Evolutionary conservation across 1,140 invertebrate species (phyloP).

Genomic region (Drosophila aff.): DNA sequence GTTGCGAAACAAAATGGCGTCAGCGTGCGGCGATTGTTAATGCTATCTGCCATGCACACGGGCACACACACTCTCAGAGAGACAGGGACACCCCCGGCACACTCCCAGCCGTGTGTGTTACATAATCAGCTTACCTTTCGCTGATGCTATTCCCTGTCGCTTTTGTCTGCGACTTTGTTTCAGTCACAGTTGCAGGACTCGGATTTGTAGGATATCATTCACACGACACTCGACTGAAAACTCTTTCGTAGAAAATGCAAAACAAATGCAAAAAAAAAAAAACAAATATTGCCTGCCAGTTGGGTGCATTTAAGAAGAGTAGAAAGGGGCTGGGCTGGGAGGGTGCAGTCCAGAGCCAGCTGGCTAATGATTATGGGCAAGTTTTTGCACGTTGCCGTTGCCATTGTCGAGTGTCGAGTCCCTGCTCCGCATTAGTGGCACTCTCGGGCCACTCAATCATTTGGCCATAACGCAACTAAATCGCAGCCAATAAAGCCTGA

Average conservation of each 20-base stretch:
- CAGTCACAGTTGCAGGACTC: constrained; percentile 42
- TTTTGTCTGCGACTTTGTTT: constrained; percentile 54
- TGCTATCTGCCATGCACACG: constrained; percentile 54
- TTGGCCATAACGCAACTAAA: constrained; percentile 55
- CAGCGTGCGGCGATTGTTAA: constrained; percentile 66
- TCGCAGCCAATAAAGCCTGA: constrained; percentile 46
- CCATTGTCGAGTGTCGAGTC: constrained; percentile 22
- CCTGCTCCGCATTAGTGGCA: constrained; percentile 38
- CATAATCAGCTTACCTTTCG: constrained; percentile 77
- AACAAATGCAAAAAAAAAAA: constrained; percentile 1
- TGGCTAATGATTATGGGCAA: constrained; percentile 39
- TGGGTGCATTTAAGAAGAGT: background rate
- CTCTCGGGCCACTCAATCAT: constrained; percentile 55
- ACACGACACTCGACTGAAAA: constrained; percentile 19
- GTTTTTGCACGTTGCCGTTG: constrained; percentile 25
- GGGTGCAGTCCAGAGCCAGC: constrained; percentile 1
- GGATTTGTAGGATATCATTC: constrained; percentile 67
- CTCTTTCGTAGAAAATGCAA: constrained; percentile 9
- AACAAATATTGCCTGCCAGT: constrained; percentile 1
- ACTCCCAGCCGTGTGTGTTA: constrained; percentile 36
- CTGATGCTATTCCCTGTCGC: constrained; percentile 30
- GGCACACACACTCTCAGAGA: background rate
- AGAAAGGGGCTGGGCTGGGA: background rate
- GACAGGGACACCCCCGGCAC: too few species aligned
- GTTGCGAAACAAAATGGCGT: constrained; percentile 79